A percentile compares a stretch with the other conserved stretches of the same genome.
Evolutionary conservation across 2,888 invertebrate genomes (phyloP).

Genomic region (Spilarctia lutea): DNA sequence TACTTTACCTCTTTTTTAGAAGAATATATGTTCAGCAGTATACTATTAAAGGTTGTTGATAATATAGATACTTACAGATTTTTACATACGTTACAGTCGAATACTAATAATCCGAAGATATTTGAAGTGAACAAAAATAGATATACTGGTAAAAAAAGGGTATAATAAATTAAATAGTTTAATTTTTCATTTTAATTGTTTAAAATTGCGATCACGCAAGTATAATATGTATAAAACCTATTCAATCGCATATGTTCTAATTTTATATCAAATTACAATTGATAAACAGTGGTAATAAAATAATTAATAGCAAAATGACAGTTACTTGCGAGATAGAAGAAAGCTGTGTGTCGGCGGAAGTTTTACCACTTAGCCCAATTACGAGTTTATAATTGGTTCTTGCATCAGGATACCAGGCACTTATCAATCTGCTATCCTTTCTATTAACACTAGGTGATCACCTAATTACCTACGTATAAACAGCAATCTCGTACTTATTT

Average conservation of each 20-base stretch:
- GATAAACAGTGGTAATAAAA: slow-evolving; percentile 32
- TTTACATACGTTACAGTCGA: background rate
- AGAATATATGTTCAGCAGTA: background rate
- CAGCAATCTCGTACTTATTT: background rate
- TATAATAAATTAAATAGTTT: background rate
- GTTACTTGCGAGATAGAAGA: slow-evolving; percentile 36
- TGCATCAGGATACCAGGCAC: slow-evolving; percentile 37
- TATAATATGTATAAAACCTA: background rate
- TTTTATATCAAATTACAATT: slow-evolving; percentile 11
- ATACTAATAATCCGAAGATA: background rate
- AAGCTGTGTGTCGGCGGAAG: slow-evolving; percentile 58
- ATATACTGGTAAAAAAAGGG: background rate
- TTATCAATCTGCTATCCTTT: slow-evolving; percentile 40
- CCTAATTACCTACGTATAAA: background rate
- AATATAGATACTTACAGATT: background rate
- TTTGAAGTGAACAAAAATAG: background rate
- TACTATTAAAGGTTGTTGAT: too few relatives aligned
- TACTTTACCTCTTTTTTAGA: background rate
- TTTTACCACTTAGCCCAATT: slow-evolving; percentile 67
- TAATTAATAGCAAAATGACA: slow-evolving; percentile 35
- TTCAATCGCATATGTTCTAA: background rate
- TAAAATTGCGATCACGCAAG: background rate
- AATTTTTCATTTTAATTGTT: background rate
- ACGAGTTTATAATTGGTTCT: slow-evolving; percentile 49
- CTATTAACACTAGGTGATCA: slow-evolving; percentile 20